These are phyloP conservation scores for Pollachius pollachius DNA, from an alignment of 2,113 vertebrate genomes.

Conservation along the genomic window DNA sequence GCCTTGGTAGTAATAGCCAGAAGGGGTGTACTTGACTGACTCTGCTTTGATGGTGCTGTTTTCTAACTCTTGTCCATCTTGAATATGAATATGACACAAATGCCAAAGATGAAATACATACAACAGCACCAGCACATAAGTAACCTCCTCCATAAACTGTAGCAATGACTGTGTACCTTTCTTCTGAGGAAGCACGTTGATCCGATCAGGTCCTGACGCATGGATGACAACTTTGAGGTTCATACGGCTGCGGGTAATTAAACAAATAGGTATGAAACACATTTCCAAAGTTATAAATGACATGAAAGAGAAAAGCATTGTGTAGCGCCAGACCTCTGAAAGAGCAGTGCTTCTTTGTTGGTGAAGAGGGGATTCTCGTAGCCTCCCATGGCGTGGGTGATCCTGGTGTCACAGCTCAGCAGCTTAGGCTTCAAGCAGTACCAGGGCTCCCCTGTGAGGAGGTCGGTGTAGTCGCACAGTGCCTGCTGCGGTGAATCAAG, in stretches of 20 bases:
- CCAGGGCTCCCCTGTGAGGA: constrained; percentile 91
- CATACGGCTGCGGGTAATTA: constrained; percentile 72
- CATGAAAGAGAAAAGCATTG: neutral
- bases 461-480: constrained; percentile 92
- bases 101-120: too few relatives aligned
- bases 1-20: constrained; percentile 87
- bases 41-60: constrained; percentile 42
- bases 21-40: constrained; percentile 56
- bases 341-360: constrained; percentile 81
- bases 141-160: neutral
- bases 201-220: constrained; percentile 79
- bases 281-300: neutral
- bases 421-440: constrained; percentile 94
- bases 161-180: constrained; percentile 71
- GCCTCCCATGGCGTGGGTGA: constrained; percentile 90
- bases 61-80: constrained; percentile 40
- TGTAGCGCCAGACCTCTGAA: constrained; percentile 81
- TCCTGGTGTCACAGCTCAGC: constrained; percentile 84
- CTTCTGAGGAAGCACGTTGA: constrained; percentile 77
- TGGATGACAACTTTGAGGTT: constrained; percentile 88
- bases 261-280: constrained; percentile 3
- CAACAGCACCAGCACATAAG: neutral
- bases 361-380: constrained; percentile 87
- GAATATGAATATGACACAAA: neutral
- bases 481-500: constrained; percentile 75